A percentile compares a stretch with the other conserved stretches of the same genome.
phyloP scores from a whole-genome alignment of 2,888 invertebrate genomes.

The Hirtodrosophila histrioides region DNA sequence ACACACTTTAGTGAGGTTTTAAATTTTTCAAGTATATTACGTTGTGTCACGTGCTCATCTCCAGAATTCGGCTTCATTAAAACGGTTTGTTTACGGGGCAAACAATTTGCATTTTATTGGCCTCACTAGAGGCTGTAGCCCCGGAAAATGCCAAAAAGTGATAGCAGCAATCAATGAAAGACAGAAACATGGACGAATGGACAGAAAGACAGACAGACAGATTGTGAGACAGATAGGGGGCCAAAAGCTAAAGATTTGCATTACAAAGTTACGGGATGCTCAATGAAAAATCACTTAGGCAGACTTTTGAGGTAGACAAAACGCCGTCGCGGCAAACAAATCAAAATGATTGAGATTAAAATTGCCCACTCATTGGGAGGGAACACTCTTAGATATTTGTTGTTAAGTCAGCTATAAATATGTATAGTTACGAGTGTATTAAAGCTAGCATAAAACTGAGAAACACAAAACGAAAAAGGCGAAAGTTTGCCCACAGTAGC shows the following conservation, averaged over 20 bases:
- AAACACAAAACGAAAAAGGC: slow-evolving; percentile 46
- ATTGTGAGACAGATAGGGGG: background rate
- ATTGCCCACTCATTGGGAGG: slow-evolving; percentile 35
- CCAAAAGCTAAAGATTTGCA: slow-evolving; percentile 54
- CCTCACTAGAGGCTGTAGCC: slow-evolving; percentile 35
- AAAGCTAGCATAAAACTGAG: slow-evolving; percentile 21
- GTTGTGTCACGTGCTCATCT: slow-evolving; percentile 30
- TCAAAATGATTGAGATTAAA: slow-evolving; percentile 62
- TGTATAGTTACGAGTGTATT: slow-evolving; percentile 43
- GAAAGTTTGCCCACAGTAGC: slow-evolving; percentile 38
- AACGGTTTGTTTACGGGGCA: slow-evolving; percentile 55
- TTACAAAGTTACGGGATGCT: slow-evolving; percentile 60
- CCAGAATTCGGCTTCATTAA: slow-evolving; percentile 29
- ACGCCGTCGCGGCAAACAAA: slow-evolving; percentile 11
- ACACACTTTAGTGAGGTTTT: background rate
- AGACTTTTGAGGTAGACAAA: slow-evolving; percentile 26
- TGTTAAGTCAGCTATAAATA: slow-evolving; percentile 43
- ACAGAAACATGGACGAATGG: slow-evolving; percentile 32
- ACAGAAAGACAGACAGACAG: slow-evolving; percentile 8
- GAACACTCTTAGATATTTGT: slow-evolving; percentile 5
- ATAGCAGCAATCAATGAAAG: slow-evolving; percentile 54
- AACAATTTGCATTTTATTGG: slow-evolving; percentile 76
- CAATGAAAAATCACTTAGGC: slow-evolving; percentile 64
- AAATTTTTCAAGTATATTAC: no score
- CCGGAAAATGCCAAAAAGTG: slow-evolving; percentile 29